Conservation (phyloP, 2,797 vertebrate species). For the Enteromius argenteus region DNA sequence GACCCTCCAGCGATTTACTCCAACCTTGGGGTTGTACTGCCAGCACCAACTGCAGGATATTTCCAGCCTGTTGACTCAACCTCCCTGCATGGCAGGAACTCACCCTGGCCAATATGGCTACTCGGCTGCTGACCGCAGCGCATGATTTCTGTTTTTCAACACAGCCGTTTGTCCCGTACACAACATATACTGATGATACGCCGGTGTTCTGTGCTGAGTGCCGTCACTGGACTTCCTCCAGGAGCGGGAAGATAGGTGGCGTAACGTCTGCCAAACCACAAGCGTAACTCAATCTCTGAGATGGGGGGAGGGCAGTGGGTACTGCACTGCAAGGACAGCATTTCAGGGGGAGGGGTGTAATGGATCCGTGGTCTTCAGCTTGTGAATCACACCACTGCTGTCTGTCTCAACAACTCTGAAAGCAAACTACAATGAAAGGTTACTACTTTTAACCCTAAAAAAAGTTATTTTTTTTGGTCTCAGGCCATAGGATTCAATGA, state of each 20-base stretch:
- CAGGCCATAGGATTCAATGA: background rate
- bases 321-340: constrained; percentile 77
- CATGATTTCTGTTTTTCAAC: constrained; percentile 50
- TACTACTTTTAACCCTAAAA: constrained; percentile 12
- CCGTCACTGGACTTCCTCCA: constrained; percentile 5
- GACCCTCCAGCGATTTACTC: constrained; percentile 69
- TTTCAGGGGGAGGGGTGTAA: constrained; percentile 65
- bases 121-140: constrained; percentile 59
- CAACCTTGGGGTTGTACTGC: constrained; percentile 80
- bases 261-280: constrained; percentile 48
- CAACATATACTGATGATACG: constrained; percentile 28
- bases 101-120: constrained; percentile 59
- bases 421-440: constrained; percentile 42
- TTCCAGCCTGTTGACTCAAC: constrained; percentile 80
- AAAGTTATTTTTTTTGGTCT: background rate
- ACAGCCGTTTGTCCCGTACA: constrained; percentile 9
- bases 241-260: constrained; percentile 16
- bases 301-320: constrained; percentile 41
- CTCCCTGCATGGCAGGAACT: constrained; percentile 69
- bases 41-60: constrained; percentile 82
- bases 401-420: constrained; percentile 65
- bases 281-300: constrained; percentile 51
- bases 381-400: constrained; percentile 70
- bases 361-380: constrained; percentile 72
- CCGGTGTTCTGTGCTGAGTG: background rate